Conservation (phyloP, 2,888 invertebrate species). For the Dorcus hopei region DNA sequence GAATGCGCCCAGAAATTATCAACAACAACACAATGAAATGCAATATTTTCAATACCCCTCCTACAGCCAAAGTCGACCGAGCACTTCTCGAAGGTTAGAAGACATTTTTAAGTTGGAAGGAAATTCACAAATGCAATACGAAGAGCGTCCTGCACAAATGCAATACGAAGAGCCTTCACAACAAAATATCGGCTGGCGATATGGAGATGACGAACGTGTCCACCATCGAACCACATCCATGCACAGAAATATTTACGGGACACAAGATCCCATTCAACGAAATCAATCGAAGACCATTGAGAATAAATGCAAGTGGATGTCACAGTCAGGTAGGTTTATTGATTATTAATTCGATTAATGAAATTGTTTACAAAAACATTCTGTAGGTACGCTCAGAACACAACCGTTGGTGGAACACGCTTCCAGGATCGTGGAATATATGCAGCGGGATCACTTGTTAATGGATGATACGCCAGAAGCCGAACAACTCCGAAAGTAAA, state of each 20-base stretch:
- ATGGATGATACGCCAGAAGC: slow-evolving; percentile 65
- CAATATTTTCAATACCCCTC: too few species aligned
- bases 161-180: too few species aligned
- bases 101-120: not conserved
- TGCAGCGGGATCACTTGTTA: slow-evolving; percentile 61
- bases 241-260: slow-evolving; percentile 21
- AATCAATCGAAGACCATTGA: slow-evolving; percentile 18
- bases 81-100: not conserved
- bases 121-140: too few species aligned
- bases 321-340: slow-evolving; percentile 16
- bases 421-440: slow-evolving; percentile 60
- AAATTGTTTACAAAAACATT: not conserved
- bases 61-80: too few species aligned
- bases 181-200: too few species aligned
- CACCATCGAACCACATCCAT: slow-evolving; percentile 24
- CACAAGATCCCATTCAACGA: slow-evolving; percentile 6
- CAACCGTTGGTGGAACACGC: slow-evolving; percentile 50
- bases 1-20: too few species aligned
- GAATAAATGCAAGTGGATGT: slow-evolving; percentile 22
- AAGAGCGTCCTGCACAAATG: too few species aligned
- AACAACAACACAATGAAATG: too few species aligned
- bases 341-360: not conserved
- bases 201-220: not conserved
- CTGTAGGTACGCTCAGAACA: slow-evolving; percentile 10
- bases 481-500: slow-evolving; percentile 60